Evolutionary conservation across 2,797 vertebrate genomes (phyloP).

Genomic region (Phoebastria nigripes): DNA sequence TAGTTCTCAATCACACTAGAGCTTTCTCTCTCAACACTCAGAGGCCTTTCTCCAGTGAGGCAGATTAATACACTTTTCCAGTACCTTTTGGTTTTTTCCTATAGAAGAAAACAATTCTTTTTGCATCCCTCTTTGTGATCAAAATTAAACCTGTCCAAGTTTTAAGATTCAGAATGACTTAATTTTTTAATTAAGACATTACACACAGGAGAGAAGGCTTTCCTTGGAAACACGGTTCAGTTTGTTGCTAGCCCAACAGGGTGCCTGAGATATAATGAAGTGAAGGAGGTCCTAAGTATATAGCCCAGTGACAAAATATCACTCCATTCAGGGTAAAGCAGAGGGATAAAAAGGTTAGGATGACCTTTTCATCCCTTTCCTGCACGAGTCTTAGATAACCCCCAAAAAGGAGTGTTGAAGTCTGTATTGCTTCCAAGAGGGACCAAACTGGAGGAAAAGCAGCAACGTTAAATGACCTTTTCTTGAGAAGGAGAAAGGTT

Average conservation of each 20-base stretch:
- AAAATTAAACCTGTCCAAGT: background rate
- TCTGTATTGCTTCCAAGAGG: conserved; percentile 11
- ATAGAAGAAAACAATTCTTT: background rate
- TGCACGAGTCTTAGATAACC: background rate
- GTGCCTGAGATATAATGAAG: background rate
- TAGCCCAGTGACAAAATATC: background rate
- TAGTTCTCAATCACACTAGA: background rate
- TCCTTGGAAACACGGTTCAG: conserved; percentile 14
- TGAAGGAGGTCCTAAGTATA: conserved; percentile 23
- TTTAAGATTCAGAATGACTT: conserved; percentile 13
- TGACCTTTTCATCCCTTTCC: conserved; percentile 43
- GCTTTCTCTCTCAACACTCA: background rate
- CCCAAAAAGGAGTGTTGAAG: conserved; percentile 1
- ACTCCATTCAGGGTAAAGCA: background rate
- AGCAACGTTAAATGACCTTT: conserved; percentile 29
- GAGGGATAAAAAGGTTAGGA: conserved; percentile 1
- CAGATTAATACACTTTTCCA: background rate
- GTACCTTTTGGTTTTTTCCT: background rate
- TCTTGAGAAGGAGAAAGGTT: conserved; percentile 39
- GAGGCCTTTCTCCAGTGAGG: background rate
- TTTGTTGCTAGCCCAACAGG: background rate
- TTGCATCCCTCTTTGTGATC: background rate
- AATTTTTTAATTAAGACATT: conserved; percentile 44
- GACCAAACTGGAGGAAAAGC: background rate
- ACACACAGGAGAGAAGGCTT: background rate